Evolutionary conservation across 2,113 vertebrate genomes (phyloP).

Genomic region (Rhinogobius similis): DNA sequence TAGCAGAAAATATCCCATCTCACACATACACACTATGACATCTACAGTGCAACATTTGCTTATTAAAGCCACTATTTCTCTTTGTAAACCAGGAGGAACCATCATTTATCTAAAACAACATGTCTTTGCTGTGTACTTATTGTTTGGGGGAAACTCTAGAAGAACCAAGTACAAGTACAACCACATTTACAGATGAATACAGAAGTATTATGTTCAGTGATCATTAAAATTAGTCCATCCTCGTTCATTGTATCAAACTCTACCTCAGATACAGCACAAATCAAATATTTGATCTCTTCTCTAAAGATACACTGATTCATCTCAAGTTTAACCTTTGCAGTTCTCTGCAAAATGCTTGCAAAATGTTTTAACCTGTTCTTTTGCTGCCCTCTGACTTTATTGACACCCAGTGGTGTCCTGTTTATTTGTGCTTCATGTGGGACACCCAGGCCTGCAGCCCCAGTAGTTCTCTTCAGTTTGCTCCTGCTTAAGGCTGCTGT

Average conservation of each 20-base stretch:
- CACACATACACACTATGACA: background rate
- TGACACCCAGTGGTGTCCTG: constrained; percentile 40
- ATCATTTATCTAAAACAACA: constrained; percentile 27
- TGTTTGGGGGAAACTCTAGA: background rate
- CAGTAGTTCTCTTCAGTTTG: background rate
- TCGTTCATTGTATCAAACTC: constrained; percentile 26
- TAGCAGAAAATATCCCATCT: constrained; percentile 2
- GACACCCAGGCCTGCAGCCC: constrained; percentile 46
- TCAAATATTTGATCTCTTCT: constrained; percentile 42
- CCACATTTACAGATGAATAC: background rate
- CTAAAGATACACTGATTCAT: constrained; percentile 35
- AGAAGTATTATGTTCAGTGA: background rate
- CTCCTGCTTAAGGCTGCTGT: constrained; percentile 8
- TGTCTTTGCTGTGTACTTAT: constrained; percentile 2
- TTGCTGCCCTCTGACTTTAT: constrained; percentile 52
- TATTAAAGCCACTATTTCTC: too few relatives aligned
- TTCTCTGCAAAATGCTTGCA: constrained; percentile 81
- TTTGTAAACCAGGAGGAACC: constrained; percentile 5
- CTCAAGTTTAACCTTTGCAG: constrained; percentile 65
- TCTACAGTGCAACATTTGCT: too few relatives aligned
- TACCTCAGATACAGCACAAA: constrained; percentile 32
- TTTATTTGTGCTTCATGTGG: constrained; percentile 53
- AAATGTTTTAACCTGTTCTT: constrained; percentile 72
- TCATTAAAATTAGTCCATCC: constrained; percentile 6
- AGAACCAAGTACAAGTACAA: background rate